phyloP scores from a whole-genome alignment of 2,797 vertebrate species.

The Leucoraja ocellata region DNA sequence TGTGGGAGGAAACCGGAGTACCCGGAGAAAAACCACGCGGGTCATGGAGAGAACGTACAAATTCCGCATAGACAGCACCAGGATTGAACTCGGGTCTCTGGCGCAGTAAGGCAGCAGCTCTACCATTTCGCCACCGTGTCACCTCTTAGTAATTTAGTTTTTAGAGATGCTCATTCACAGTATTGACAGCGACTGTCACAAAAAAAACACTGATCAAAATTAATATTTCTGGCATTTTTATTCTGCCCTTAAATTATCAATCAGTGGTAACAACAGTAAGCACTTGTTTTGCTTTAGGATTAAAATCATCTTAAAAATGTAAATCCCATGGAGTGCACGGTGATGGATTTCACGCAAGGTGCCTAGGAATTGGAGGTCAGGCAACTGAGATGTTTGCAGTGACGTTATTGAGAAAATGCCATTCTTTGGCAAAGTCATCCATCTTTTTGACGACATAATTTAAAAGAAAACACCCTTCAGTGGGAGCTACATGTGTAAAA shows the following conservation, averaged over 20 bases:
- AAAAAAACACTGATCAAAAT: background rate
- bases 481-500: background rate
- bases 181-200: too few species aligned
- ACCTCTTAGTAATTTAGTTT: too few species aligned
- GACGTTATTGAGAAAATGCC: background rate
- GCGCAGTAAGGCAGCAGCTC: too few species aligned
- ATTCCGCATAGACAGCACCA: too few species aligned
- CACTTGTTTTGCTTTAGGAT: too few species aligned
- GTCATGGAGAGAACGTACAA: too few species aligned
- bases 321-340: background rate
- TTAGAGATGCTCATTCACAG: too few species aligned
- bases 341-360: background rate
- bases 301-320: background rate
- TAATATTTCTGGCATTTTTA: background rate
- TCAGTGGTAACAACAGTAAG: constrained; percentile 7
- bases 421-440: background rate
- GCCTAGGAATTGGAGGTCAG: background rate
- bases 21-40: too few species aligned
- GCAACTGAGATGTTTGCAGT: background rate
- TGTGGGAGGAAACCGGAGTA: too few species aligned
- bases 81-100: too few species aligned
- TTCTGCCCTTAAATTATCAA: background rate
- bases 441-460: background rate
- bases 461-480: background rate
- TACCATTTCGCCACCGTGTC: too few species aligned